phyloP scores from a whole-genome alignment of 2,888 invertebrate genomes.

The Itoplectis maculator region DNA sequence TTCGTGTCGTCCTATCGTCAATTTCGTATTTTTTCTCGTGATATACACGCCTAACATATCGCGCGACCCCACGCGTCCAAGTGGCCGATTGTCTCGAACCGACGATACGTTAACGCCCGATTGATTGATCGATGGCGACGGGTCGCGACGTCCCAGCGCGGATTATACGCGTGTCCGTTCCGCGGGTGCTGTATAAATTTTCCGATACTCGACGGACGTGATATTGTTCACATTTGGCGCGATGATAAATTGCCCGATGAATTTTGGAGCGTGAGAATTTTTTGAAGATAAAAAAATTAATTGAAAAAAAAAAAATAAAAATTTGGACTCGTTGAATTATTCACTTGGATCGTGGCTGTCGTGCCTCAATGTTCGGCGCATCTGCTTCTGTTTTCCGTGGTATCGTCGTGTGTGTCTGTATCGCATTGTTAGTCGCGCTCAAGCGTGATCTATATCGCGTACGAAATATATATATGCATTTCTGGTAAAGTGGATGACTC shows the following conservation, averaged over 20 bases:
- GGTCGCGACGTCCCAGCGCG: background rate
- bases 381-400: background rate
- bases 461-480: constrained; percentile 42
- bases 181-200: background rate
- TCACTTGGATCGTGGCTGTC: constrained; percentile 9
- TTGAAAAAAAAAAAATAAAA: background rate
- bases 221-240: background rate
- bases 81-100: constrained; percentile 26
- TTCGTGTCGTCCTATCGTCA: constrained; percentile 20
- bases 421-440: constrained; percentile 47
- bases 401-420: constrained; percentile 27
- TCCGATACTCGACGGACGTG: background rate
- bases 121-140: no score
- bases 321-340: constrained; percentile 3
- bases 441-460: constrained; percentile 59
- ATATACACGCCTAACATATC: constrained; percentile 26
- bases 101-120: constrained; percentile 15
- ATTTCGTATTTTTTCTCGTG: constrained; percentile 15
- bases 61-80: constrained; percentile 13
- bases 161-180: constrained; percentile 9
- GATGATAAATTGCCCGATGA: constrained; percentile 11
- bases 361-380: constrained; percentile 21
- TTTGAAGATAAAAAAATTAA: no score
- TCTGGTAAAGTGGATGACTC: constrained; percentile 12
- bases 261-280: background rate